Conservation (phyloP, 2,113 vertebrate genomes). For the Antennarius striatus region DNA sequence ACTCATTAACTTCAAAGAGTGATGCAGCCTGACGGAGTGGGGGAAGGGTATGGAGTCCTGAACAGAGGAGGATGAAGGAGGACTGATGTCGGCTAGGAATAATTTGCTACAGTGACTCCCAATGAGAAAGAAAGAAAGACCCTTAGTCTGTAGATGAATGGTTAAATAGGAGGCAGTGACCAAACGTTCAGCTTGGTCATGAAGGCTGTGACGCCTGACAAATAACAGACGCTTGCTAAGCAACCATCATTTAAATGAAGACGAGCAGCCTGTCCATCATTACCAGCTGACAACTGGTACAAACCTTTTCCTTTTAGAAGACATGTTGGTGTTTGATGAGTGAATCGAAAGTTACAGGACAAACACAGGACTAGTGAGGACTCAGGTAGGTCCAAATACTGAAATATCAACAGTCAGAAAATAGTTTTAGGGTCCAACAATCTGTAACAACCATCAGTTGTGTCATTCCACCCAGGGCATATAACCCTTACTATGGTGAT, state of each 20-base stretch:
- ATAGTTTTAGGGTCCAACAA: no score
- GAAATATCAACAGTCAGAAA: no score
- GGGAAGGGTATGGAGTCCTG: constrained; percentile 51
- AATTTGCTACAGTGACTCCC: constrained; percentile 39
- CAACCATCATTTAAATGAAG: constrained; percentile 6
- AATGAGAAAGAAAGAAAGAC: constrained; percentile 20
- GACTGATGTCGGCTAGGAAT: constrained; percentile 31
- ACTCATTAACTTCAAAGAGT: constrained; percentile 84
- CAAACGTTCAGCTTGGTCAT: constrained; percentile 10
- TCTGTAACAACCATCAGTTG: no score
- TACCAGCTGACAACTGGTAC: neutral
- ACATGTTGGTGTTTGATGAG: neutral
- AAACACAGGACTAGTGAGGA: no score
- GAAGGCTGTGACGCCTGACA: constrained; percentile 25
- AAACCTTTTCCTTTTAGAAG: neutral
- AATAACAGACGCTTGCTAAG: constrained; percentile 14
- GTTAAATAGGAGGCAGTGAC: constrained; percentile 24
- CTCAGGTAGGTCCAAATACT: no score
- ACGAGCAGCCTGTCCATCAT: constrained; percentile 3
- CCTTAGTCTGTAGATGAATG: constrained; percentile 26
- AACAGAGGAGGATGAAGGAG: constrained; percentile 26
- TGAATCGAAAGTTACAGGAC: no score
- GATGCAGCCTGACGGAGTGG: constrained; percentile 51
- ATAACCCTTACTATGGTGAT: no score
- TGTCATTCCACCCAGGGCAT: no score